phyloP scores from a whole-genome alignment of 64 coral and sea anemone genomes.

The Pocillopora verrucosa region DNA sequence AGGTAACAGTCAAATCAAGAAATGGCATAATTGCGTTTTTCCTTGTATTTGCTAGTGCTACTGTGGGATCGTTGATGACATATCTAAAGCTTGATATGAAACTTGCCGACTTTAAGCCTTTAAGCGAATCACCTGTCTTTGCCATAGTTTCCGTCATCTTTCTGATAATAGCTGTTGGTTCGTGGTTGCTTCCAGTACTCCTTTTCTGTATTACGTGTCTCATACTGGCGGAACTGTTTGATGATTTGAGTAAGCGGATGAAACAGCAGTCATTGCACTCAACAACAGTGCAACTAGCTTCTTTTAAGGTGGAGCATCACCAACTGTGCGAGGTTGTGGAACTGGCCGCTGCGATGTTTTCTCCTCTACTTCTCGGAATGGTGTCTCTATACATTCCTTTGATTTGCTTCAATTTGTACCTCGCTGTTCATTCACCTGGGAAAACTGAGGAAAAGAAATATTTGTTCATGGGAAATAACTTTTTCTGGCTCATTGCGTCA shows the following conservation, averaged over 20 bases:
- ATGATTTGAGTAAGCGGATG: not conserved
- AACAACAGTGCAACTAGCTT: not conserved
- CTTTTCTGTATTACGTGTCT: constrained; percentile 12
- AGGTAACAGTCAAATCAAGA: not conserved
- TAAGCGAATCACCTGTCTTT: not conserved
- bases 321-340: not conserved
- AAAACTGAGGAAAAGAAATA: not conserved
- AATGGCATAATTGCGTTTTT: not conserved
- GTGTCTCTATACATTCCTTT: not conserved
- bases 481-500: not conserved
- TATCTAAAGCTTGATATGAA: not conserved
- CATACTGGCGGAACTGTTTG: not conserved
- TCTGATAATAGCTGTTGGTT: not conserved
- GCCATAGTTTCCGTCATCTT: not conserved
- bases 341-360: not conserved
- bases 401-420: not conserved
- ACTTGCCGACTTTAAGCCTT: not conserved
- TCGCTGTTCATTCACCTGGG: not conserved
- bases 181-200: constrained; percentile 3
- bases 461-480: not conserved
- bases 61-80: not conserved
- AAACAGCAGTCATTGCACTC: not conserved
- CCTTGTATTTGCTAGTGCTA: not conserved
- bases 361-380: not conserved
- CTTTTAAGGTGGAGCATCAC: not conserved